Percentiles rank a stretch among this genome's conserved stretches.
These are phyloP conservation scores for Poeciliopsis turneri DNA, from an alignment of 2,797 vertebrate species.

Conservation along the genomic window DNA sequence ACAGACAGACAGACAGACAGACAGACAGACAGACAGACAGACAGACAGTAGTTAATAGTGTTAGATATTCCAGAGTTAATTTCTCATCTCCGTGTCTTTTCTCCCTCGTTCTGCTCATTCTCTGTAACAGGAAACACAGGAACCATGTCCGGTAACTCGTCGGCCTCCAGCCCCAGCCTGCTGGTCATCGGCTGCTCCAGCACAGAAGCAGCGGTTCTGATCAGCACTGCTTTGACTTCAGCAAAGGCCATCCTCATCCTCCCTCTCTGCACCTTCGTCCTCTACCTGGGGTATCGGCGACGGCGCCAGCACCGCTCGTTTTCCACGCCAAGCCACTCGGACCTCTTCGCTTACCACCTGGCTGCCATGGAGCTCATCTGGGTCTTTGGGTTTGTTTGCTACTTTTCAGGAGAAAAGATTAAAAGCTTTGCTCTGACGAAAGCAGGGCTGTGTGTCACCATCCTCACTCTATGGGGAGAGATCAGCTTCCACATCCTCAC, in stretches of 20 bases:
- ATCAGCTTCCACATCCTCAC: constrained; percentile 9
- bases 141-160: too few species aligned
- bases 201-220: background rate
- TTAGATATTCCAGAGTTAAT: too few species aligned
- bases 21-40: too few species aligned
- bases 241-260: background rate
- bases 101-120: too few species aligned
- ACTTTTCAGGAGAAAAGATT: accelerated
- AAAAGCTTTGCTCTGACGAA: accelerated
- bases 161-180: too few species aligned
- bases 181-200: background rate
- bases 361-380: background rate
- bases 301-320: constrained; percentile 13
- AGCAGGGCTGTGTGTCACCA: too few species aligned
- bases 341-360: constrained; percentile 27
- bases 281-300: constrained; percentile 2
- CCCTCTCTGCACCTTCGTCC: constrained; percentile 8
- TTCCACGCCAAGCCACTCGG: background rate
- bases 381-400: background rate
- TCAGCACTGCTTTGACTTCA: background rate
- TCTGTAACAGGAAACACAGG: too few species aligned
- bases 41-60: too few species aligned
- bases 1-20: too few species aligned
- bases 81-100: too few species aligned
- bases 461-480: background rate